Conservation (phyloP, 2,797 vertebrate genomes). For the Hydrolagus colliei region DNA sequence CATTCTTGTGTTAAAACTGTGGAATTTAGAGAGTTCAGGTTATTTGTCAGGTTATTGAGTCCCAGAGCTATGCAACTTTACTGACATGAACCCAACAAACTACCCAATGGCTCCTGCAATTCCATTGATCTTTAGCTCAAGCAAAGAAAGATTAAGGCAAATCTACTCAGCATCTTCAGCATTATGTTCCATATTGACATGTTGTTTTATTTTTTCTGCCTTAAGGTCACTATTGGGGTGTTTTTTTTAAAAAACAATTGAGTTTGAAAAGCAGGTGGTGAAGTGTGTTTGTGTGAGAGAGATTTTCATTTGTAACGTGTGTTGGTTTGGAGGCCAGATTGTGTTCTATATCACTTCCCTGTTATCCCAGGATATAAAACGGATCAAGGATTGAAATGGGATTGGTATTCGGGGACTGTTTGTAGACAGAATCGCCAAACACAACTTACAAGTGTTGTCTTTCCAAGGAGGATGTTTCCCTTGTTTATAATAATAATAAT, state of each 20-base stretch:
- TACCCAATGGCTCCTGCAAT: slow-evolving; percentile 22
- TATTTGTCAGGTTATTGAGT: not conserved
- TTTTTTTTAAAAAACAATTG: not conserved
- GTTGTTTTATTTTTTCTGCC: not conserved
- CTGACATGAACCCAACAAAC: not conserved
- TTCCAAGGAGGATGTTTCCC: not conserved
- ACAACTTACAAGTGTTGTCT: not conserved
- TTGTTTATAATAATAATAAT: not conserved
- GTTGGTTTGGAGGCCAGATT: not conserved
- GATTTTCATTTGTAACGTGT: not conserved
- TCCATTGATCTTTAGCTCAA: slow-evolving; percentile 24
- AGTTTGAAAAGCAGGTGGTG: not conserved
- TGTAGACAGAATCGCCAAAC: not conserved
- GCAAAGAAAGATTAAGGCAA: slow-evolving; percentile 19
- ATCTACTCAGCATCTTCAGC: slow-evolving; percentile 8
- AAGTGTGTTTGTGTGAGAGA: not conserved
- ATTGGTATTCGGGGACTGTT: not conserved
- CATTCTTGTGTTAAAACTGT: no score
- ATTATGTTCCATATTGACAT: not conserved
- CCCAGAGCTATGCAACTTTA: not conserved
- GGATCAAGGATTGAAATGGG: not conserved
- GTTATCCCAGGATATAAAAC: not conserved
- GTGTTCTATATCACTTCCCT: not conserved
- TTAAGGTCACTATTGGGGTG: not conserved
- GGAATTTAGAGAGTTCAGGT: not conserved